phyloP scores from a whole-genome alignment of 1,140 invertebrate genomes.

The Drosophila watanabei region DNA sequence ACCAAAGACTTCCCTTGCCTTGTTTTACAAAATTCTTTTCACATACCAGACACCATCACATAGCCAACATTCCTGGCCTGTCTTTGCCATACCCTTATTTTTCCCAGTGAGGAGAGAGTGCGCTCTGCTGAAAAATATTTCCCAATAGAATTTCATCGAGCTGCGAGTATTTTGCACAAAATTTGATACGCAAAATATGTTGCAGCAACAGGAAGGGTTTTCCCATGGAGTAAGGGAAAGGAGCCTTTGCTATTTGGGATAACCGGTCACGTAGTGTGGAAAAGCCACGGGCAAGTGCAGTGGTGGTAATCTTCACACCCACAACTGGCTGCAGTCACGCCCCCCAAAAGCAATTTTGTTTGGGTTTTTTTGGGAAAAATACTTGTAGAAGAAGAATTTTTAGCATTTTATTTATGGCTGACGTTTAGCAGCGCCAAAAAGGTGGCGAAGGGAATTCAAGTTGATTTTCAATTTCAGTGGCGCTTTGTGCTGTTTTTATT shows the following conservation, averaged over 20 bases:
- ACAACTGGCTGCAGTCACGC: conserved; percentile 1
- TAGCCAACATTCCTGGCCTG: conserved; percentile 14
- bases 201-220: conserved; percentile 39
- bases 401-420: conserved; percentile 79
- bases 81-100: conserved; percentile 36
- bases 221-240: not conserved
- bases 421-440: conserved; percentile 63
- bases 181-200: conserved; percentile 79
- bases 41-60: not conserved
- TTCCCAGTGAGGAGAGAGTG: not conserved
- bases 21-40: not conserved
- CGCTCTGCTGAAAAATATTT: conserved; percentile 56
- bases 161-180: conserved; percentile 75
- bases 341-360: conserved; percentile 70
- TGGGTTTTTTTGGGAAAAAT: conserved; percentile 12
- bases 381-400: conserved; percentile 54
- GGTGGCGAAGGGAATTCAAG: conserved; percentile 32
- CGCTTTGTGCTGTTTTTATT: conserved; percentile 39
- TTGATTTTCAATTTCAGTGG: conserved; percentile 79
- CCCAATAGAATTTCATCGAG: conserved; percentile 78
- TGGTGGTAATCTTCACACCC: conserved; percentile 17
- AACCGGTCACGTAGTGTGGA: conserved; percentile 69
- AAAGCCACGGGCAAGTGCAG: conserved; percentile 38
- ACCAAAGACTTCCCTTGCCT: not conserved
- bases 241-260: conserved; percentile 34